Percentiles rank a stretch among this genome's conserved stretches.
phyloP scores from a whole-genome alignment of 2,113 vertebrate genomes.

The Periophthalmodon schlosseri region DNA sequence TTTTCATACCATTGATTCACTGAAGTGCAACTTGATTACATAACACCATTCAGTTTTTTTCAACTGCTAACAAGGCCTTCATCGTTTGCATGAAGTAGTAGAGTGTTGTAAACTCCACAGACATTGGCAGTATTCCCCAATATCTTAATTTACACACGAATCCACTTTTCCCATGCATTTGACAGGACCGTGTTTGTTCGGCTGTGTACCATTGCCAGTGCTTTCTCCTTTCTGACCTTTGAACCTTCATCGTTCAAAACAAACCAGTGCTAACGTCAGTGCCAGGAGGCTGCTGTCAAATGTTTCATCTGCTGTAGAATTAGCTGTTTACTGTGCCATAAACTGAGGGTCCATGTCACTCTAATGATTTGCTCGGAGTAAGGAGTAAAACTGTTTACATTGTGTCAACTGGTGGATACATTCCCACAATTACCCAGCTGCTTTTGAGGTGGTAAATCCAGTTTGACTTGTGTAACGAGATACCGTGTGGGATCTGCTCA shows the following conservation, averaged over 20 bases:
- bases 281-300: constrained; percentile 2
- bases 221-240: background rate
- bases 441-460: constrained; percentile 38
- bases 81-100: background rate
- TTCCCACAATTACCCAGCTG: constrained; percentile 53
- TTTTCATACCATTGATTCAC: background rate
- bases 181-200: background rate
- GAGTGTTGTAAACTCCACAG: background rate
- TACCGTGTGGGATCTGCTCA: constrained; percentile 7
- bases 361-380: constrained; percentile 15
- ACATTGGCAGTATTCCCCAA: background rate
- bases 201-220: background rate
- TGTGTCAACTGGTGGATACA: constrained; percentile 42
- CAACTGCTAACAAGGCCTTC: background rate
- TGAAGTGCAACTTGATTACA: background rate
- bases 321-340: constrained; percentile 31
- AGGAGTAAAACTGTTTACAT: constrained; percentile 25
- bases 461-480: constrained; percentile 52
- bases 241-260: constrained; percentile 21
- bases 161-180: background rate
- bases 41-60: background rate
- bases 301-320: constrained; percentile 11
- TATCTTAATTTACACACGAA: background rate
- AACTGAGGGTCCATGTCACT: constrained; percentile 19
- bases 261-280: background rate